Evolutionary conservation across 1,140 invertebrate genomes (phyloP), one percentile per base, ranked within the genome.

Genomic region (Matsumurasca onukii): DNA sequence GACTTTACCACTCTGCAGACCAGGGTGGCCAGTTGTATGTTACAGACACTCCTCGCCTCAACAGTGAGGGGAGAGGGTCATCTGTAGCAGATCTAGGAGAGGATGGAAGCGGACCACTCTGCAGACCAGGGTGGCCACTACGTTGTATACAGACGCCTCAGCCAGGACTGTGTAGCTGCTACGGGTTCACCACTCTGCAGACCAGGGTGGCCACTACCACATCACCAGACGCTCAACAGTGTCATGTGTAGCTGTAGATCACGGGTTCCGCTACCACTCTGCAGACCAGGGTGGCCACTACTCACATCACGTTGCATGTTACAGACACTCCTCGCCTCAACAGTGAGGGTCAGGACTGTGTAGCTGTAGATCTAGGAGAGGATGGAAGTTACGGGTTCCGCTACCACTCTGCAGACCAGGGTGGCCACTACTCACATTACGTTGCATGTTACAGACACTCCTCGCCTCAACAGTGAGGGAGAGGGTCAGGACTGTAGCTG

Each of bases 371-470:
- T 49, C 65, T 69, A 29, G 64, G 69, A 1, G 51, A 66, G 30
- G 75, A 76, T 66, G 76, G 76, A 17, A 73, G 71, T 30, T 77
- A 77, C 49, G 67, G 71, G 48, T 78, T 77, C 63, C 74, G 73
- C 12, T 78, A 77, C 71, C 71, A 74, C 20, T 76, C 76, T 29
- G 73, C 72, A 1, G 77, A 78, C 55, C 66, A 39, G 12, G 75
- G 75, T 17, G 69, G 55, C 13, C 76, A 78, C 52, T 78, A 73
- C 49, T n/a, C n/a, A n/a, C n/a, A n/a, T n/a, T n/a, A n/a, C n/a
- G n/a, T n/a, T n/a, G n/a, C n/a, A n/a, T n/a, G n/a, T n/a, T n/a
- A n/a, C n/a, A n/a, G n/a, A n/a, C n/a, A n/a, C n/a, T n/a, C n/a
- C n/a, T n/a, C n/a, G n/a, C n/a, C n/a, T n/a, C n/a, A n/a, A n/a